Evolutionary conservation across 1,140 invertebrate species (phyloP), one percentile per base, ranked within the genome.

Genomic region (Meloidogyne floridensis): DNA sequence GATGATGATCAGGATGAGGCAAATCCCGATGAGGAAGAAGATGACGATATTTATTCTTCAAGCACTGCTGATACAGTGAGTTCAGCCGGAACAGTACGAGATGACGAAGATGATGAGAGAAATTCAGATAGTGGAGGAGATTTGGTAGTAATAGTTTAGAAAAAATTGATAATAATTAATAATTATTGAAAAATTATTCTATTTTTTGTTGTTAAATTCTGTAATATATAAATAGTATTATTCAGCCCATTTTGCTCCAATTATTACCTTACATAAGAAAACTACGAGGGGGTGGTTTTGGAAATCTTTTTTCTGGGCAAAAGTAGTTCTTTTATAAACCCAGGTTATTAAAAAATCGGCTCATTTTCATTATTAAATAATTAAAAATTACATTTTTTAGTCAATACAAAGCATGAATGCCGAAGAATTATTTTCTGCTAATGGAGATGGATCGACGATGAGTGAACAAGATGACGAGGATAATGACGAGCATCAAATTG

Each of bases 1-100:
- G 87, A 87, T 32, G 83, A 87, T 10, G 87, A 87, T 20, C 83
- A 85, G 13, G 54, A 78, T 32, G 77, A 78, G 9, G 51, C 59
- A 72, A 79, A 79, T 79, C 77, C 77, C 18, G 77, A 79, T 47
- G 77, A 59, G 56, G 56, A 78, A 70, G 76, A 78, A 47, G 76
- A 78, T 20, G 76, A 79, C n/a, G 75, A 77, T 15, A 72, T 54
- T 72, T 79, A 71, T 69, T 43, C 77, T 5, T 18, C 59, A 65
- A 65, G 59, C n/a, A 13, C 59, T 65, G 15, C n/a, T 65, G 59
- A 65, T n/a, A 65, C 59, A 18, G 15, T 65, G 7, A 65, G 15
- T 11, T 65, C 59, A 65, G n/a, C n/a, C 1, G 59, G 15, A n/a
- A 65, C 59, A n/a, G 15, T 65, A 65, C 59, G n/a, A 7, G 59